Evolutionary conservation across 2,888 invertebrate genomes (phyloP).

Genomic region (Pseudococcus jackbeardsleyi): DNA sequence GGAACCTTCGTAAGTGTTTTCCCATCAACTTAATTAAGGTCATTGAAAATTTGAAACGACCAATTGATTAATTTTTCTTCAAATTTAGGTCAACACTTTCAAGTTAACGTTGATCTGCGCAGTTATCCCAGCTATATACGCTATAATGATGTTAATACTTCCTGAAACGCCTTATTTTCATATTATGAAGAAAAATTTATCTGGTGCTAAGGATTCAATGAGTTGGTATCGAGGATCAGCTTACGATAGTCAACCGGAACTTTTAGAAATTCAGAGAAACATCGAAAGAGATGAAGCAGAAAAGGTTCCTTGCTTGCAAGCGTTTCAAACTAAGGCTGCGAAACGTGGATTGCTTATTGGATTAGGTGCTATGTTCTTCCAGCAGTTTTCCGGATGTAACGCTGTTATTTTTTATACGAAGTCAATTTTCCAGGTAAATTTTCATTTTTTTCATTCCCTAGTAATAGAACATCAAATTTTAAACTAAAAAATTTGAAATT

Average conservation of each 20-base stretch:
- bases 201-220: constrained; percentile 77
- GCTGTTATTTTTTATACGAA: constrained; percentile 86
- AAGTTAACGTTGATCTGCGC: constrained; percentile 78
- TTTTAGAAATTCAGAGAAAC: constrained; percentile 75
- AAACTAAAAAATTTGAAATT: no score
- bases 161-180: constrained; percentile 88
- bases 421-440: constrained; percentile 77
- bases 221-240: constrained; percentile 80
- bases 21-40: neutral
- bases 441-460: neutral
- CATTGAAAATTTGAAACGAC: constrained; percentile 65
- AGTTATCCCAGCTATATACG: constrained; percentile 79
- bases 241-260: constrained; percentile 78
- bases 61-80: constrained; percentile 69
- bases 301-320: constrained; percentile 73
- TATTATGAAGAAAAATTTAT: constrained; percentile 73
- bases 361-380: constrained; percentile 88
- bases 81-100: constrained; percentile 71
- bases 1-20: constrained; percentile 71
- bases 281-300: constrained; percentile 71
- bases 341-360: constrained; percentile 79
- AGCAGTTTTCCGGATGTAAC: constrained; percentile 88
- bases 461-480: no score
- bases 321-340: constrained; percentile 76
- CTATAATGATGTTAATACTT: constrained; percentile 82